Evolutionary conservation across 2,797 vertebrate species (phyloP), one percentile per base, ranked within the genome.

Genomic region (Acanthornis magna): DNA sequence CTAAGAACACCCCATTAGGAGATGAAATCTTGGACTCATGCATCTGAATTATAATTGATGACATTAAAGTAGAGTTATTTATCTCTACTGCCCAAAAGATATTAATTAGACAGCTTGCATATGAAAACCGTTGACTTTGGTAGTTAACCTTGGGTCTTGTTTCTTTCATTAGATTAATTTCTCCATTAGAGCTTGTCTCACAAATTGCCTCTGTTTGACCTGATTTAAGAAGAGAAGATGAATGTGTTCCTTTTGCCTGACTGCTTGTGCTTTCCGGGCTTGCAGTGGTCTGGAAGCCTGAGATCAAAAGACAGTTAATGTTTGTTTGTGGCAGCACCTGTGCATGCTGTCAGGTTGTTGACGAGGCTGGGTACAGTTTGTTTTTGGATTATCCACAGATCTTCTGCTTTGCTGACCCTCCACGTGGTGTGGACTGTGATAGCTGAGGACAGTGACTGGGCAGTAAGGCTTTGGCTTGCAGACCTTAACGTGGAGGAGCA

Each of bases 101-200:
- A n/a, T 53, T 74, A 43, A 43, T 72, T 92, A 74, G 38, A 40
- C 73, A 82, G 86, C 70, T 88, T 0, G 0, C 29, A 42, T 93
- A 48, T 66, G 62, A 88, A 53, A 67, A 51, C 68, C 42, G 54
- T 96, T 93, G 75, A 70, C 73, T 94, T 89, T 68, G n/a, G 43
- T 84, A 50, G 65, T 89, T 95, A 87, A 88, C 74, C 77, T 86
- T 93, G 83, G 40, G 62, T 81, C 79, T 70, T 34, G 13, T 81
- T 95, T 91, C 79, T 60, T 91, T 88, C 88, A 57, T 93, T 94
- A 91, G 61, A 80, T 93, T 93, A 89, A 92, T 94, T 85, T 54
- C 19, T 89, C 79, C 86, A 36, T 89, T 85, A 93, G 63, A 82
- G 19, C 48, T 88, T 76, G 40, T 87, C 67, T 94, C 72, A 54